These are phyloP conservation scores for Jacana jacana DNA, from an alignment of 2,113 vertebrate species.

Conservation along the genomic window DNA sequence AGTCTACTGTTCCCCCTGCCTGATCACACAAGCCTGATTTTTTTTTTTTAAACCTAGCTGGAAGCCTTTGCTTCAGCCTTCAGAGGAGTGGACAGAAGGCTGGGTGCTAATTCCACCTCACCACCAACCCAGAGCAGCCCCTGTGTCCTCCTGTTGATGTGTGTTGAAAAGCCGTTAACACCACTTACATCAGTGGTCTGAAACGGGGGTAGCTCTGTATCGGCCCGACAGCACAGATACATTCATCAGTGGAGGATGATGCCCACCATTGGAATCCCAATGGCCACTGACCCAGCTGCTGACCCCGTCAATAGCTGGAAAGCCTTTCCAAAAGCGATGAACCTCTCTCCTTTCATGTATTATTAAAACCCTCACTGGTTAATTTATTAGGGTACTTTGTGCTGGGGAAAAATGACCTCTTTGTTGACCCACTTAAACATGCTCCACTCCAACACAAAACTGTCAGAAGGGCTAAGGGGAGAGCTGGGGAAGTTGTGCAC, in stretches of 20 bases:
- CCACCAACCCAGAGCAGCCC: not conserved
- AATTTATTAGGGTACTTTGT: conserved; percentile 57
- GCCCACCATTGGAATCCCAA: not conserved
- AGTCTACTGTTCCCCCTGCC: not conserved
- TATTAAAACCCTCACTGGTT: conserved; percentile 54
- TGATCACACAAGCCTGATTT: not conserved
- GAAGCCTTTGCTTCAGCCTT: not conserved
- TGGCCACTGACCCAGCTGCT: not conserved
- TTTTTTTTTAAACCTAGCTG: not conserved
- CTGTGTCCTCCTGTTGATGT: not conserved
- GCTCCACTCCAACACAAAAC: conserved; percentile 22
- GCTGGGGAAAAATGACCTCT: conserved; percentile 51
- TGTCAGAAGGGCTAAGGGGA: not conserved
- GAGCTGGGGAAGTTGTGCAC: not conserved
- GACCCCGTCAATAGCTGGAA: conserved; percentile 10
- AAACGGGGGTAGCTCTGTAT: not conserved
- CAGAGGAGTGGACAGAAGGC: not conserved
- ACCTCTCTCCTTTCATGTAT: conserved; percentile 42
- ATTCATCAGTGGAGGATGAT: not conserved
- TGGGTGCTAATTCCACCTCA: not conserved
- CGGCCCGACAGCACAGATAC: accelerated
- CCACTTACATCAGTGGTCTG: not conserved
- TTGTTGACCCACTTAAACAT: conserved; percentile 43
- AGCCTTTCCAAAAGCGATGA: conserved; percentile 32
- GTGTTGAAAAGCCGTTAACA: not conserved